Evolutionary conservation across 2,113 vertebrate genomes (phyloP).

Genomic region (Apodemus speciosus): DNA sequence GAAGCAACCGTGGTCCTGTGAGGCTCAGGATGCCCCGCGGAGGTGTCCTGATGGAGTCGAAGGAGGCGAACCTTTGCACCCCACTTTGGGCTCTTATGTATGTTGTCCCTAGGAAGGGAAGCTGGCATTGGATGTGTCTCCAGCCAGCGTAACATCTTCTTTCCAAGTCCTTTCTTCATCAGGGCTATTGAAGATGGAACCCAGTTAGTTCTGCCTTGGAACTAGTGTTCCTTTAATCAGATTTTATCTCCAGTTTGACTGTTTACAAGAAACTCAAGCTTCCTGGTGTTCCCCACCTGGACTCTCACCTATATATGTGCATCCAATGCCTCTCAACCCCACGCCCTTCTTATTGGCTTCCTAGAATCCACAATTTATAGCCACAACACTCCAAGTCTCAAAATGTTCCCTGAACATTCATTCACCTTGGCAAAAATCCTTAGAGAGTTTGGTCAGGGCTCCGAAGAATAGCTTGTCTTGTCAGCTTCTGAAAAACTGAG

Average conservation of each 20-base stretch:
- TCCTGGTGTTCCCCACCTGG: not conserved
- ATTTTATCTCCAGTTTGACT: not conserved
- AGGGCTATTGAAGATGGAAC: not conserved
- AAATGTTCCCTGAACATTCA: not conserved
- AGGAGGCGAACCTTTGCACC: not conserved
- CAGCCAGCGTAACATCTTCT: not conserved
- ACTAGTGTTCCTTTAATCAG: not conserved
- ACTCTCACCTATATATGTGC: not conserved
- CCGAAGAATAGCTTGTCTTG: not conserved
- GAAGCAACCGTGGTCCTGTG: not conserved
- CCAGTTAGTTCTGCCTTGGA: not conserved
- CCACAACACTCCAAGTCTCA: not conserved
- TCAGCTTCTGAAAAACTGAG: conserved; percentile 10
- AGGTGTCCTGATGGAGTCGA: not conserved
- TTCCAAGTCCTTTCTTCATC: no score
- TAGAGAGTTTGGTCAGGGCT: not conserved
- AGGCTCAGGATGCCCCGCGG: not conserved
- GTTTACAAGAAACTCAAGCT: not conserved
- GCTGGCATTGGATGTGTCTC: not conserved
- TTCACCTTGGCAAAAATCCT: conserved; percentile 26
- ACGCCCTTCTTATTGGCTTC: not conserved
- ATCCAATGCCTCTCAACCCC: not conserved
- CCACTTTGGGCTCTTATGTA: not conserved
- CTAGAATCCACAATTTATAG: not conserved
- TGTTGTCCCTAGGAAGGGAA: not conserved